Conservation (phyloP, 2,797 vertebrate genomes). For the Podarcis lilfordi region DNA sequence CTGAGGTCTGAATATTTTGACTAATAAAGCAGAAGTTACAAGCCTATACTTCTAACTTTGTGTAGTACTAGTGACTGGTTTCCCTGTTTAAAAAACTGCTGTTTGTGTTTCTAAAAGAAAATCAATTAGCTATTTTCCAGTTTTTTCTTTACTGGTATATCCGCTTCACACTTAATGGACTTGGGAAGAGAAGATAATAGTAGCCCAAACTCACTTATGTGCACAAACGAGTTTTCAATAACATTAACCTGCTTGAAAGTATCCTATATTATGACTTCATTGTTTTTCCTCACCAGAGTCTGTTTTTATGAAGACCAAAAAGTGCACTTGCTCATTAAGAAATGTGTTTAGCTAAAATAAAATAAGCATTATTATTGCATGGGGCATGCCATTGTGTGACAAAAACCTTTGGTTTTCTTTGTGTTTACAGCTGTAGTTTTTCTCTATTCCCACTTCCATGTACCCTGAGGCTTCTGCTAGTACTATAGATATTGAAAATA, state of each 20-base stretch:
- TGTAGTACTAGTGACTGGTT: not conserved
- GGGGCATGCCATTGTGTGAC: not conserved
- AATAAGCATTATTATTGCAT: not conserved
- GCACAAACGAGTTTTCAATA: not conserved
- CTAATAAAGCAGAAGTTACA: not conserved
- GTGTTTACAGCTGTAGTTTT: not conserved
- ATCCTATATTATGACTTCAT: not conserved
- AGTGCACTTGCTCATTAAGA: not conserved
- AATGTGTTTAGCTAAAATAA: not conserved
- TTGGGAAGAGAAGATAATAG: not conserved
- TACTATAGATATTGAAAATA: not conserved
- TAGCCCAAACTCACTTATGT: not conserved
- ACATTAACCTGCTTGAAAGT: not conserved
- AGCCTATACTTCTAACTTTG: not conserved
- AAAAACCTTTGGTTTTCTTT: not conserved
- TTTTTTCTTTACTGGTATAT: not conserved
- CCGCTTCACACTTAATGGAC: not conserved
- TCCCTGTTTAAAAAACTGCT: not conserved
- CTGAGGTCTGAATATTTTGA: not conserved
- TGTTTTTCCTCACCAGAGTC: not conserved
- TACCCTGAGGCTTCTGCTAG: not conserved
- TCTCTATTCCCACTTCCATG: not conserved
- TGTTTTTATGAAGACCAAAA: not conserved
- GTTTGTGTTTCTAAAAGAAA: not conserved
- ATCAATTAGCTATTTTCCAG: not conserved